Base-by-base conservation (phyloP, 2,888 invertebrate species). In the Leptinotarsa haldemani region DNA sequence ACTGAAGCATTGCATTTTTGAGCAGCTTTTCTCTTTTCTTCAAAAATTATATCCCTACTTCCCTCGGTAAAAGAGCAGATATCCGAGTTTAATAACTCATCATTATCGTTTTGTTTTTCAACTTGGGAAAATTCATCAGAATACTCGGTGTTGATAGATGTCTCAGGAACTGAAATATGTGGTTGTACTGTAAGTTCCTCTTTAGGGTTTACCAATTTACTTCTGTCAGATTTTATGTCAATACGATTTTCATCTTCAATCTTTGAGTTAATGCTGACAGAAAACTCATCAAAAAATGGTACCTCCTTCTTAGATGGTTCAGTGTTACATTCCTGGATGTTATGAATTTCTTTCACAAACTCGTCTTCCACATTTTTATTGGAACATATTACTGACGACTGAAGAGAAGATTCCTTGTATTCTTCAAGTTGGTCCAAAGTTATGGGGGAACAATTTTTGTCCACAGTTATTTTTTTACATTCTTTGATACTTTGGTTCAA, bases 361-460 rank as follows among this genome's bases (percentile, higher is more conserved):
- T 65, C 66, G 7, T 73, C 70, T 66, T 72, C 76, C n/a, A 58
- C 40, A 4, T 67, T 50, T 69, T 71, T 75, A 15, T 73, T 67
- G 1, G 73, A 64, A 50, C 71, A 73, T 15, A 73, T 78, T 15
- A 73, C 71, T 46, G 58, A 61, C 53, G 47, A 40, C 50, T 69
- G 71, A 25, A 74, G 69, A 52, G 78, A 75, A 30, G 71, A 65
- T 48, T 80, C 77, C 65, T 75, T 71, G 67, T 78, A 76, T 40
- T 74, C 69, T 48, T 80, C 77, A 64, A 80, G 69, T 53, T 82
- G 79, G 25, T 80, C 80, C 69, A 83, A 66, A 73, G 80, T 83
- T 16, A 83, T 83, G 0, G 83, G 83, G 63, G 83, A 83, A 74
- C 82, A 82, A 72, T 83, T 83, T 74, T 83, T 83, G 74, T 83